Evolutionary conservation across 2,113 vertebrate genomes (phyloP).

Genomic region (Anthoscopus minutus): DNA sequence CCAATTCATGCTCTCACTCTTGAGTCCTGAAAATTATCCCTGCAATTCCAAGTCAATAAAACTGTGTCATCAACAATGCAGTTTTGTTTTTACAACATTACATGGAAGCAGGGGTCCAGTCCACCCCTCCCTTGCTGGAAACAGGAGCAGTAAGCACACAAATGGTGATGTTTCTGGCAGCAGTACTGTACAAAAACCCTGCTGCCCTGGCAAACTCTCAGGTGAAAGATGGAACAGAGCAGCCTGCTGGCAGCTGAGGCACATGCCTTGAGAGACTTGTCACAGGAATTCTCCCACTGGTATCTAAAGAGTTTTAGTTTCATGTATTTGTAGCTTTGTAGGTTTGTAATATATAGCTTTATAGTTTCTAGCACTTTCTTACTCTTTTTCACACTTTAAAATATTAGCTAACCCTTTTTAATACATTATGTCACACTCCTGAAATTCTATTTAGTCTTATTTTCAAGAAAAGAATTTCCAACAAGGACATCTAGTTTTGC

Average conservation of each 20-base stretch:
- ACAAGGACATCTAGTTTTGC: not conserved
- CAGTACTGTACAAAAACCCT: not conserved
- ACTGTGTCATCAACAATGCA: not conserved
- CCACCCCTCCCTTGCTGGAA: not conserved
- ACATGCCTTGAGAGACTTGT: not conserved
- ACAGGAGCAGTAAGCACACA: not conserved
- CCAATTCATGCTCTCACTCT: not conserved
- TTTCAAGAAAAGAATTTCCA: not conserved
- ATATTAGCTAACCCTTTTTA: not conserved
- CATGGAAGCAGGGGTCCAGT: not conserved
- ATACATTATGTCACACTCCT: not conserved
- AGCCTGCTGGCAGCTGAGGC: not conserved
- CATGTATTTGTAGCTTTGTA: not conserved
- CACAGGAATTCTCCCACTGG: fast-evolving
- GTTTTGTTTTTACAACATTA: not conserved
- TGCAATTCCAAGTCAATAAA: not conserved
- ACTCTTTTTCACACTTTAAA: not conserved
- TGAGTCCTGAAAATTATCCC: not conserved
- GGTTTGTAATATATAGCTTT: not conserved
- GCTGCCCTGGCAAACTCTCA: not conserved
- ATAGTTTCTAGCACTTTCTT: not conserved
- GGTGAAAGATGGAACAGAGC: not conserved
- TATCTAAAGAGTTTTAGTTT: not conserved
- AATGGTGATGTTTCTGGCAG: not conserved
- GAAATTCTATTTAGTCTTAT: not conserved